Conservation (phyloP, 2,797 vertebrate genomes). For the Sebastiscus tertius region DNA sequence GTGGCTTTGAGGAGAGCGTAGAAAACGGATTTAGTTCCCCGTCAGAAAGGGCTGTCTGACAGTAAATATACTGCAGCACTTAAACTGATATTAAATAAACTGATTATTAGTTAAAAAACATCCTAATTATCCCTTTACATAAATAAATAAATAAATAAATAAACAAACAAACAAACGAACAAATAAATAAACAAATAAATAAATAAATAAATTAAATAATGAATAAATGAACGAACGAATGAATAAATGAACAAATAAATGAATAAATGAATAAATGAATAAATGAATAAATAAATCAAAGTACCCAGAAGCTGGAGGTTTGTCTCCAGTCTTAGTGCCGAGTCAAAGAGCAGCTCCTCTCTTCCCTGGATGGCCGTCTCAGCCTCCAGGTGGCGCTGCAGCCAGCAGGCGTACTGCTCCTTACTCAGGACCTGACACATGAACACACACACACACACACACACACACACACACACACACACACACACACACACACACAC, state of each 20-base stretch:
- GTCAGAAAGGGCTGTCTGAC: too few species aligned
- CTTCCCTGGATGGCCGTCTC: conserved; percentile 93
- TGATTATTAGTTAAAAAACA: too few species aligned
- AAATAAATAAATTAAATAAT: too few species aligned
- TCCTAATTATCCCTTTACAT: not conserved
- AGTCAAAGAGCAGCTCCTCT: conserved; percentile 93
- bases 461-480: not conserved
- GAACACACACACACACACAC: not conserved
- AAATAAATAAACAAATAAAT: too few species aligned
- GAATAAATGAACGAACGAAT: too few species aligned
- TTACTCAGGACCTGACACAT: conserved; percentile 88
- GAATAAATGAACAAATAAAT: too few species aligned
- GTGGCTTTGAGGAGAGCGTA: not conserved
- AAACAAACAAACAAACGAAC: too few species aligned
- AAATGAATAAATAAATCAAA: fast-evolving
- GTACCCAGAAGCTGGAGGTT: conserved; percentile 94
- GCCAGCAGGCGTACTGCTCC: conserved; percentile 94
- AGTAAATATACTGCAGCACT: too few species aligned
- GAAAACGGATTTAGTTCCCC: too few species aligned
- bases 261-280: fast-evolving
- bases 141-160: too few species aligned
- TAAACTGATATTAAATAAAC: too few species aligned
- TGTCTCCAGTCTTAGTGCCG: conserved; percentile 91
- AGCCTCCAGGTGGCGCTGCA: conserved; percentile 92
- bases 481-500: not conserved